These are phyloP conservation scores for Hoplodrina blanda DNA, from an alignment of 2,888 invertebrate genomes.

Conservation along the genomic window DNA sequence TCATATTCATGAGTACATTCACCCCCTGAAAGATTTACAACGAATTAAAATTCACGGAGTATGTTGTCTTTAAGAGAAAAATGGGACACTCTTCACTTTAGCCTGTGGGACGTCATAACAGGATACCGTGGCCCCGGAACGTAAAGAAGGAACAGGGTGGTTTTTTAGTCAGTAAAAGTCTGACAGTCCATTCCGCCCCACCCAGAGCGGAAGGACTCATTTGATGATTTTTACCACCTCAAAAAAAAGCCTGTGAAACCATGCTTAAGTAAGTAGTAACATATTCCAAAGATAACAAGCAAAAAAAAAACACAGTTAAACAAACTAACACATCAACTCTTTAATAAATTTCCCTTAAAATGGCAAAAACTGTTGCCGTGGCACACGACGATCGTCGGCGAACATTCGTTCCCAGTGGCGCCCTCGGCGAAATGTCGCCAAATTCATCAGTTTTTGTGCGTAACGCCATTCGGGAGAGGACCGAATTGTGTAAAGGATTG, in stretches of 20 bases:
- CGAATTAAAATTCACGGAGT: too few relatives aligned
- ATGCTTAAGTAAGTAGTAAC: background rate
- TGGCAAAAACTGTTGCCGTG: conserved; percentile 42
- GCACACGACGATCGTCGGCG: conserved; percentile 55
- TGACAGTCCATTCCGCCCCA: too few relatives aligned
- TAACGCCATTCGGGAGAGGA: conserved; percentile 40
- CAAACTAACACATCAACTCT: conserved; percentile 58
- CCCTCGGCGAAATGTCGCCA: conserved; percentile 55
- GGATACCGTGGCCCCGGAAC: too few relatives aligned
- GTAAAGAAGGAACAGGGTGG: too few relatives aligned
- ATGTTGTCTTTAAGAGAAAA: too few relatives aligned
- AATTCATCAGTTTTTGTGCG: conserved; percentile 62
- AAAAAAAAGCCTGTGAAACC: background rate
- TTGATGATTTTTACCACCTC: too few relatives aligned
- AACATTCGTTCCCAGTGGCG: conserved; percentile 62
- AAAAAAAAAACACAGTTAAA: conserved; percentile 27
- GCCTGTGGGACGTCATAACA: too few relatives aligned
- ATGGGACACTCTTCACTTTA: too few relatives aligned
- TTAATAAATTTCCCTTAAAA: conserved; percentile 52
- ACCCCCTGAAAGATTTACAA: too few relatives aligned
- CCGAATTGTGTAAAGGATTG: conserved; percentile 20
- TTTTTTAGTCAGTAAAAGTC: too few relatives aligned
- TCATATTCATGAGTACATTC: too few relatives aligned
- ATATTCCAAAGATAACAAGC: conserved; percentile 22
- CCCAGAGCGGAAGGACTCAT: too few relatives aligned